Percentiles rank a stretch among this genome's conserved stretches.
Conservation (phyloP, 1,140 invertebrate species). For the Drosophila santomea region DNA sequence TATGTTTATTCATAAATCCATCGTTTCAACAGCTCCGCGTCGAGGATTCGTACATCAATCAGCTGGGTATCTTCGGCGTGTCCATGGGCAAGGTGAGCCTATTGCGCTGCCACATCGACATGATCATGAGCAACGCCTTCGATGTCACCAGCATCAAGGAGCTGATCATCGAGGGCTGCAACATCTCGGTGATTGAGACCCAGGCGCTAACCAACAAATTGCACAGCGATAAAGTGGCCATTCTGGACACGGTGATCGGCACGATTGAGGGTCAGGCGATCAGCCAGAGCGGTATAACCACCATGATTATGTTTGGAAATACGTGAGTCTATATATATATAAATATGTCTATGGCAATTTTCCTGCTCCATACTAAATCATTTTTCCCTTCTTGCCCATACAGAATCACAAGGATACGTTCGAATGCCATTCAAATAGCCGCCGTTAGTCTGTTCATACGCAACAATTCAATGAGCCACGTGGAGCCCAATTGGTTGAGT, state of each 20-base stretch:
- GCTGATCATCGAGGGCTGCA: constrained; percentile 61
- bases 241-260: constrained; percentile 68
- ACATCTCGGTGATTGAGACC: constrained; percentile 61
- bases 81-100: constrained; percentile 71
- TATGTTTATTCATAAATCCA: not conserved
- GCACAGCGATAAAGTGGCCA: constrained; percentile 62
- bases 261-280: constrained; percentile 78
- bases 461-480: constrained; percentile 54
- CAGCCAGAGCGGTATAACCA: constrained; percentile 71
- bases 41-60: constrained; percentile 44
- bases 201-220: constrained; percentile 71
- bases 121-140: constrained; percentile 60
- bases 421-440: constrained; percentile 58
- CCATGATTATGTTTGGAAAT: constrained; percentile 61
- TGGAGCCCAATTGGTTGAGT: constrained; percentile 64
- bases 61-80: constrained; percentile 61
- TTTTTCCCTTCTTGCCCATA: not conserved
- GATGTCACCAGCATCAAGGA: constrained; percentile 72
- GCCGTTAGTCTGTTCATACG: constrained; percentile 50
- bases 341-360: too few relatives aligned
- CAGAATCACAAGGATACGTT: constrained; percentile 70
- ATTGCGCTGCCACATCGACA: constrained; percentile 54
- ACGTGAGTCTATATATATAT: constrained; percentile 49
- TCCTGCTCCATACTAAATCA: not conserved
- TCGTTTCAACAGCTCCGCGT: constrained; percentile 50